These are phyloP conservation scores for Xanthorhoe spadicearia DNA, from an alignment of 2,888 invertebrate genomes.

Conservation along the genomic window DNA sequence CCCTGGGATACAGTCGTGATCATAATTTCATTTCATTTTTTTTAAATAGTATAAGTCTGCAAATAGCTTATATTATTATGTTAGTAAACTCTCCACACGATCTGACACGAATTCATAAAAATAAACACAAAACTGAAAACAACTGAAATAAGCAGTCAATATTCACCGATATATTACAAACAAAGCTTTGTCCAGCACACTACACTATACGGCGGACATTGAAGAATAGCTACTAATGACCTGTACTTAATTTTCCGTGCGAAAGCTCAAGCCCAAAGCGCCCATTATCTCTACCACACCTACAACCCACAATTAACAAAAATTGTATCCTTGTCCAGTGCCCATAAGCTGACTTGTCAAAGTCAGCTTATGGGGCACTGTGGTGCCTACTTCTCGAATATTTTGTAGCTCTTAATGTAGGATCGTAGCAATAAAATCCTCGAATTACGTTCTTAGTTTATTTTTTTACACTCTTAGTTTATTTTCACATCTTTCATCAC, in stretches of 20 bases:
- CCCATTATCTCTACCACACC: conserved; percentile 51
- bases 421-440: no score
- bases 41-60: not conserved
- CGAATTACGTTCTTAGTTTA: no score
- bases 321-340: conserved; percentile 45
- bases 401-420: no score
- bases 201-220: conserved; percentile 21
- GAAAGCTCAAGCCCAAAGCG: conserved; percentile 43
- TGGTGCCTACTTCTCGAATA: not conserved
- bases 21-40: no score
- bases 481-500: no score
- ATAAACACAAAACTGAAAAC: not conserved
- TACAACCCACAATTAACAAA: conserved; percentile 43
- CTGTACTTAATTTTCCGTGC: conserved; percentile 41
- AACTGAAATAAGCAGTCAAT: conserved; percentile 3
- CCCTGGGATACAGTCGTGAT: no score
- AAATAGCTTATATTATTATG: no score
- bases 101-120: not conserved
- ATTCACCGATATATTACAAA: conserved; percentile 5
- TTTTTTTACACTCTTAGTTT: no score
- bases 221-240: conserved; percentile 46
- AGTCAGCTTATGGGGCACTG: not conserved
- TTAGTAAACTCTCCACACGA: not conserved
- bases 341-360: conserved; percentile 48
- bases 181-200: conserved; percentile 17